Conservation (phyloP, 2,888 invertebrate genomes). For the Campoplex capitator region DNA sequence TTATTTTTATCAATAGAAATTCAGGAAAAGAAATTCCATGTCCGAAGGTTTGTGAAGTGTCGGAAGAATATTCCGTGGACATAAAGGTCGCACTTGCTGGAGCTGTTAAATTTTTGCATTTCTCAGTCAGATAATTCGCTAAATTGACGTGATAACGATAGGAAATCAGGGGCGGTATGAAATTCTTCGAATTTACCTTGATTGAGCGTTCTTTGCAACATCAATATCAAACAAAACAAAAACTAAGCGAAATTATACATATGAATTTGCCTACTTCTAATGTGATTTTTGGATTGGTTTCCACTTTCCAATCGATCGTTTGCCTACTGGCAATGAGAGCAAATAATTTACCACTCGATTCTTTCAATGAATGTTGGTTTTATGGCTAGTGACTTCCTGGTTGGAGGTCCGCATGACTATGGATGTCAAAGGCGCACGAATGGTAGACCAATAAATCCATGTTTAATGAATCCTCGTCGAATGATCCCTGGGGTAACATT, state of each 20-base stretch:
- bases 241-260: too few relatives aligned
- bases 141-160: neutral
- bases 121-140: neutral
- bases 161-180: too few relatives aligned
- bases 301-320: neutral
- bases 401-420: neutral
- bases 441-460: conserved; percentile 46
- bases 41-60: neutral
- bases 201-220: too few relatives aligned
- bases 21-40: neutral
- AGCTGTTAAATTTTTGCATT: neutral
- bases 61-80: neutral
- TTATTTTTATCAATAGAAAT: conserved; percentile 56
- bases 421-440: neutral
- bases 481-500: conserved; percentile 25
- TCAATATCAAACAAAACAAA: too few relatives aligned
- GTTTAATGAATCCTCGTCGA: conserved; percentile 55
- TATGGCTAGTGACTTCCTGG: neutral
- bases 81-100: neutral
- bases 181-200: too few relatives aligned
- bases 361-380: neutral
- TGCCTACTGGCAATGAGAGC: neutral
- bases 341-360: neutral
- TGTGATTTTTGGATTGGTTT: neutral
- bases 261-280: neutral